Percentiles rank a stretch among this genome's conserved stretches.
These are phyloP conservation scores for Megalurothrips usitatus DNA, from an alignment of 2,888 invertebrate genomes.

Conservation along the genomic window DNA sequence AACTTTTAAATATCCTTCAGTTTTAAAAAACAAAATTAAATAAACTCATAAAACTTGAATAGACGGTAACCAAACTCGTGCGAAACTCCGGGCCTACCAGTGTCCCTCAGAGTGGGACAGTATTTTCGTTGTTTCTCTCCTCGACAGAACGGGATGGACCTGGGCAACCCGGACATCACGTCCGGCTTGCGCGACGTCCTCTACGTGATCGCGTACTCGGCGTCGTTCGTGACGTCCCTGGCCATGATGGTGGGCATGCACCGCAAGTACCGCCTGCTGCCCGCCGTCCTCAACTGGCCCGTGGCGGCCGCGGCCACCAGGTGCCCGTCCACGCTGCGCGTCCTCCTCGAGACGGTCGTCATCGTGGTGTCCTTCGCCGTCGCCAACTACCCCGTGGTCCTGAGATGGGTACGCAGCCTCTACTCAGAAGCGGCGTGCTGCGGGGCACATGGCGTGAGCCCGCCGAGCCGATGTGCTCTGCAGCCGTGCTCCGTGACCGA, in stretches of 20 bases:
- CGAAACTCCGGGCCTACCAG: too few relatives aligned
- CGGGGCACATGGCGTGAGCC: too few relatives aligned
- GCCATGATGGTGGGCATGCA: not conserved
- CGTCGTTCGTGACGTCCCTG: conserved; percentile 15
- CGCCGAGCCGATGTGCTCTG: too few relatives aligned
- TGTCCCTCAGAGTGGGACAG: too few relatives aligned
- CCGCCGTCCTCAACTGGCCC: not conserved
- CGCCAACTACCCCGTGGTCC: not conserved
- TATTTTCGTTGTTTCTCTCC: too few relatives aligned
- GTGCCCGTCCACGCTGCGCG: not conserved
- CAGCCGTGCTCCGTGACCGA: too few relatives aligned
- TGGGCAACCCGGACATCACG: not conserved
- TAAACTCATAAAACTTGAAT: too few relatives aligned
- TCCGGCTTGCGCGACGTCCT: not conserved
- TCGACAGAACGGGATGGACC: not conserved
- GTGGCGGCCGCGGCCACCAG: not conserved
- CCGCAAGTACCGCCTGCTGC: conserved; percentile 2
- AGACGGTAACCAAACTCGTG: too few relatives aligned
- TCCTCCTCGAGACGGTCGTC: not conserved
- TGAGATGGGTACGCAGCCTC: not conserved
- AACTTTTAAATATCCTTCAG: too few relatives aligned
- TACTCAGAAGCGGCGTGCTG: too few relatives aligned
- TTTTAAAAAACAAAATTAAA: too few relatives aligned
- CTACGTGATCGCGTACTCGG: not conserved
- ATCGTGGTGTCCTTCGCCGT: not conserved